Base-by-base conservation (phyloP, 2,888 invertebrate species). In the Cheilosia vernalis region DNA sequence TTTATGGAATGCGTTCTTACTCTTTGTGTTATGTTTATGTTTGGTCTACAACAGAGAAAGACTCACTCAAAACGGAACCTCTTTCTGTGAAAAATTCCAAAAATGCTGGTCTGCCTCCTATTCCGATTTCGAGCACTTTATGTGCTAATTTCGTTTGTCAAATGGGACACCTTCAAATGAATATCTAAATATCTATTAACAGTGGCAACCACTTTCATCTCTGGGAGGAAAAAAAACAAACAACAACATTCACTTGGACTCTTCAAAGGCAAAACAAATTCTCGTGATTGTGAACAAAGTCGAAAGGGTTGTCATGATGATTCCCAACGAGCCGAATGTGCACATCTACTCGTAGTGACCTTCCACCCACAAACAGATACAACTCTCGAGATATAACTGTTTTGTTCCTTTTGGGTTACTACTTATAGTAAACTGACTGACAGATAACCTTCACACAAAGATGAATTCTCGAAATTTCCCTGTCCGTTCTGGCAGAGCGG, bases 361-460 rank as follows among this genome's bases (percentile, higher is more conserved):
- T 60, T 69, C 42, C 79, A 74, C 47, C 69, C 74, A 83, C 78
- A 76, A 60, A 49, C 60, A 69, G 69, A 69, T 69, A 58, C 5
- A 40, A 67, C 27, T 40, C 40, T 13, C 2, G 9, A 64, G 47
- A 63, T 81, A 55, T 61, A 63, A 49, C 47, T 17, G 44, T 17
- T 51, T 69, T 44, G 66, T 66, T 53, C 64, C 53, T 70, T 61
- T 72, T 67, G 66, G 51, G 53, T 77, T 78, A 77, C 30, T 78
- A 77, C 30, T 49, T 61, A 40, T 47, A 55, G 9, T 24, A 53
- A 19, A 70, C 53, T 56, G 69, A 69, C 61, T 69, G 53, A 69
- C 55, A 77, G 74, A 74, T 79, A 79, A 84, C 84, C 79, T 84
- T 74, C 74, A 74, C 73, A 66, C 72, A 83, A 84, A 79, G 61